phyloP scores from a whole-genome alignment of 2,888 invertebrate species.

The Buathra laborator region DNA sequence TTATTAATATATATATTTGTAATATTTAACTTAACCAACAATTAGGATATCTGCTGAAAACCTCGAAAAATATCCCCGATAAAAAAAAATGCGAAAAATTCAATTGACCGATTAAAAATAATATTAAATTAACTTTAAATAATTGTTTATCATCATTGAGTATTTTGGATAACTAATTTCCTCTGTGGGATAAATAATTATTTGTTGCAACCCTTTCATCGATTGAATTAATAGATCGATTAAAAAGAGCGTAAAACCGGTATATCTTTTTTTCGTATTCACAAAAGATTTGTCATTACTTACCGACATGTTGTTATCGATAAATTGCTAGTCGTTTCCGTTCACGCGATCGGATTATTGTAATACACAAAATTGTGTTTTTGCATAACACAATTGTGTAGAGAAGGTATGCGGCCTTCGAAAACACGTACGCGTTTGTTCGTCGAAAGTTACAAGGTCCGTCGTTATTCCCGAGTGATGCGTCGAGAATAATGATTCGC shows the following conservation, averaged over 20 bases:
- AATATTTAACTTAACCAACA: background rate
- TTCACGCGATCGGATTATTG: slow-evolving; percentile 1
- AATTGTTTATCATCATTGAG: no score
- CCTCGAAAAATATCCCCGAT: no score
- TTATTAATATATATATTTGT: background rate
- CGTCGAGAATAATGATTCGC: slow-evolving; percentile 53
- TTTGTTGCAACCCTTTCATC: no score
- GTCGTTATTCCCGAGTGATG: slow-evolving; percentile 42
- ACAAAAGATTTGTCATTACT: background rate
- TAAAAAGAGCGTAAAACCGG: background rate
- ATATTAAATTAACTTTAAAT: no score
- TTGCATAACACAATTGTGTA: background rate
- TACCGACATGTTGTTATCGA: background rate
- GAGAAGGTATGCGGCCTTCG: slow-evolving; percentile 19
- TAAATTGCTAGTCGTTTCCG: background rate
- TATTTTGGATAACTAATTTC: no score
- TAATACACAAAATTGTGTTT: background rate
- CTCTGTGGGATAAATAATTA: no score
- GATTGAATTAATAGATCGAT: no score
- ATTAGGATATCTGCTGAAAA: no score
- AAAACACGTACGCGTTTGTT: slow-evolving; percentile 15
- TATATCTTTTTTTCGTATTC: background rate
- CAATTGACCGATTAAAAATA: no score
- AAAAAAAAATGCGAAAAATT: no score
- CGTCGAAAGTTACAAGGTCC: slow-evolving; percentile 40